These are phyloP conservation scores for Beris chalybata DNA, from an alignment of 2,888 invertebrate species.

Conservation along the genomic window DNA sequence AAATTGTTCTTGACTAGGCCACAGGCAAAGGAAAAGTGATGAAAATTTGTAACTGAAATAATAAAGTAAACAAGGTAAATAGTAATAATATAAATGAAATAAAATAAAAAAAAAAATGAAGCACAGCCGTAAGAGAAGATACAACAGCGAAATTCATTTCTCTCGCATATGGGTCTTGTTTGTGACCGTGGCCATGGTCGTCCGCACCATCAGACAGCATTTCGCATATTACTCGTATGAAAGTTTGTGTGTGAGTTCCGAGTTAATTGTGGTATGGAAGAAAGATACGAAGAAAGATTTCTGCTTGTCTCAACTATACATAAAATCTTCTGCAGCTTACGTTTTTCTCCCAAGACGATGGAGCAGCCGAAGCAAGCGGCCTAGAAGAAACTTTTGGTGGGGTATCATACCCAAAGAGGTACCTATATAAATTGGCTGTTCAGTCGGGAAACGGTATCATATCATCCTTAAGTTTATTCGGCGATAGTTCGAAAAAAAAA, in stretches of 20 bases:
- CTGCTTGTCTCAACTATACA: constrained; percentile 7
- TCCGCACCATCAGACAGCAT: not conserved
- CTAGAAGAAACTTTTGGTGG: constrained; percentile 41
- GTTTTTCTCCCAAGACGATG: constrained; percentile 32
- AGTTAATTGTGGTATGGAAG: constrained; percentile 2
- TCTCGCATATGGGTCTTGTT: not conserved
- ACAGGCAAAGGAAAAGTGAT: too few species aligned
- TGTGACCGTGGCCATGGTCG: constrained; percentile 21
- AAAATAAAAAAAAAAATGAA: too few species aligned
- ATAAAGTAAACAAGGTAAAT: too few species aligned
- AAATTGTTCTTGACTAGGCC: too few species aligned
- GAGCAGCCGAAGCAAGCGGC: constrained; percentile 31
- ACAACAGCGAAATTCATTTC: too few species aligned
- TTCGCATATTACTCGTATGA: constrained; percentile 11
- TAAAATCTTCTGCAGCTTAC: constrained; percentile 26
- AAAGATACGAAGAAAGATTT: constrained; percentile 17
- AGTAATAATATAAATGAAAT: too few species aligned
- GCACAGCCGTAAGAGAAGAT: too few species aligned
- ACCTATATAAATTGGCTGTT: constrained; percentile 58
- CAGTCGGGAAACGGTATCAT: constrained; percentile 58
- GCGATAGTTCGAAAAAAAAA: constrained; percentile 48
- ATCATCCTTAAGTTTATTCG: constrained; percentile 58
- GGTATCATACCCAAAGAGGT: constrained; percentile 42
- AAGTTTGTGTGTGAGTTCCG: constrained; percentile 11
- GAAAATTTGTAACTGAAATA: too few species aligned